A percentile compares a stretch with the other conserved stretches of the same genome.
phyloP scores from a whole-genome alignment of 2,888 invertebrate genomes.

The Sthenelais limicola region DNA sequence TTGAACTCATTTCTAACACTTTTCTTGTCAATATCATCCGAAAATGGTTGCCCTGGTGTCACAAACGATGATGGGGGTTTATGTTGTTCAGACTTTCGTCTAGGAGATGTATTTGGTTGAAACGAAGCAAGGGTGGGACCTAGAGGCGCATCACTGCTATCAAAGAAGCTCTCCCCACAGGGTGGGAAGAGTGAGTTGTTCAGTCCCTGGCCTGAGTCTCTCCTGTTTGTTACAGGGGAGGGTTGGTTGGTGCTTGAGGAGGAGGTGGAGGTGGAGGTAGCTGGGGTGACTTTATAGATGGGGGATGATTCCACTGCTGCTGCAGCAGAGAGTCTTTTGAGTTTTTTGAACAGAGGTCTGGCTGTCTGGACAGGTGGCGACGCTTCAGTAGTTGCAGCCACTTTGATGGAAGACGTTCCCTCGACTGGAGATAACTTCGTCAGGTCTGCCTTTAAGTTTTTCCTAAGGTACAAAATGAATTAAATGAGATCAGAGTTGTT shows the following conservation, averaged over 20 bases:
- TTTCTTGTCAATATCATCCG: no score
- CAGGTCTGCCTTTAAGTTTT: no score
- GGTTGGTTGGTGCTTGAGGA: background rate
- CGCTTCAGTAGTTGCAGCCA: background rate
- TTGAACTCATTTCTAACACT: no score
- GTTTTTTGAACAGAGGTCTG: constrained; percentile 5
- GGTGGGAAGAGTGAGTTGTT: constrained; percentile 49
- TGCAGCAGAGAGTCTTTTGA: background rate
- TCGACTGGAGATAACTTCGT: no score
- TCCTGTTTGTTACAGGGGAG: background rate
- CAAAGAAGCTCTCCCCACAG: constrained; percentile 70
- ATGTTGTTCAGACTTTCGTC: no score
- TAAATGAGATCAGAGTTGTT: no score
- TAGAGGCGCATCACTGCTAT: constrained; percentile 50
- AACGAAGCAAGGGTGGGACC: no score
- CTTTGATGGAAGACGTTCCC: background rate
- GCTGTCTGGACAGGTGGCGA: background rate
- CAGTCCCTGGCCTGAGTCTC: background rate
- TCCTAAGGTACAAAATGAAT: no score
- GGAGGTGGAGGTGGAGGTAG: background rate
- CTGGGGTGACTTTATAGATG: constrained; percentile 8
- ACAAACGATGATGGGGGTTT: no score
- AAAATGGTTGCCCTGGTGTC: no score
- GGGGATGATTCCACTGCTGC: background rate
- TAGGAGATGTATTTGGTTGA: no score